Evolutionary conservation across 2,888 invertebrate genomes (phyloP), one percentile per base, ranked within the genome.

Genomic region (Geophilus truncorum): DNA sequence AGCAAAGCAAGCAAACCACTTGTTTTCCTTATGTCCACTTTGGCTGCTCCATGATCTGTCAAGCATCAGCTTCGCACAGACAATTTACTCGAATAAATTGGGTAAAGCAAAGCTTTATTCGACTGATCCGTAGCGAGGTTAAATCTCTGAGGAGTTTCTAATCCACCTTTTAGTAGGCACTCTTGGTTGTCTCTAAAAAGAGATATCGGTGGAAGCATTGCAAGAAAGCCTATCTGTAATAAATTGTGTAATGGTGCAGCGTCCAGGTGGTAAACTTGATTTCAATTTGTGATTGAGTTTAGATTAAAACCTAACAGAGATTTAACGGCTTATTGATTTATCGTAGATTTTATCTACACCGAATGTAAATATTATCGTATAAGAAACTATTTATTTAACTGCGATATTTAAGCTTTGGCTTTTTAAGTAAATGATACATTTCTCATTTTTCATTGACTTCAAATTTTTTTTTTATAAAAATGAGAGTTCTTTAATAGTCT

Each of bases 11-110:
- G 25, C 25, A 70, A 70, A 70, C 70, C 70, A 70, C 70, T 70
- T 70, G 70, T 70, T 70, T 70, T 70, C 70, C 12, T 70, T 70
- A 70, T n/a, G 70, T 70, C 70, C 70, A 70, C 70, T 70, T 70
- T 25, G 1, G 28, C 6, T 70, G 12, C 15, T 23, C 28, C 70
- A 12, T 70, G 70, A 70, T 70, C 70, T 70, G 28, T 70, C 70
- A 70, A 70, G 70, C 70, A 25, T 25, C 28, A 23, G 28, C 25
- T 70, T 70, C n/a, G 70, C 25, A 70, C 70, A 25, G 70, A 70
- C 70, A 70, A 70, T 70, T 51, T 70, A 28, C 70, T 70, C 9
- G 25, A 70, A 51, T 51, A 51, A 51, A 51, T 51, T 51, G 70
- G 23, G 3, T 4, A 28, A 4, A 28, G 25, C 70, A 28, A 70